These are phyloP conservation scores for Esox lucius DNA, from an alignment of 2,797 vertebrate species.

Conservation along the genomic window DNA sequence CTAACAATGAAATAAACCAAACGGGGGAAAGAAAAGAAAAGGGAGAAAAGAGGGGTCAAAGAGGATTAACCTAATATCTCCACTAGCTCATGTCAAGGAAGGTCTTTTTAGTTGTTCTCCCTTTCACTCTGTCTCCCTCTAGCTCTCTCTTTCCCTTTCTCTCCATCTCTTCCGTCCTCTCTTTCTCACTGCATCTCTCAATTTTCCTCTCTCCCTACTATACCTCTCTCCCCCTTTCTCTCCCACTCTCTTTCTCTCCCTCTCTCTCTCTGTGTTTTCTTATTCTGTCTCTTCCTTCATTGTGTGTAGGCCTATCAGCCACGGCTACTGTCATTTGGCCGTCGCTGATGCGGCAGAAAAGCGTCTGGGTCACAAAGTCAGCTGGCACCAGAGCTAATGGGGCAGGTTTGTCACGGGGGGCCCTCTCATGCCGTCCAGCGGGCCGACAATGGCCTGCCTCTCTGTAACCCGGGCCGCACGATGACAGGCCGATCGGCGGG, in stretches of 20 bases:
- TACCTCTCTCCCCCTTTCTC: not conserved
- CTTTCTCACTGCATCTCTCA: too few species aligned
- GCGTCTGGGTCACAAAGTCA: slow-evolving; percentile 83
- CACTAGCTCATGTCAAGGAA: slow-evolving; percentile 28
- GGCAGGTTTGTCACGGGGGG: slow-evolving; percentile 51
- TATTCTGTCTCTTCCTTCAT: slow-evolving; percentile 9
- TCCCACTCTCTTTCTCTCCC: slow-evolving; percentile 1
- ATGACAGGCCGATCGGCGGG: slow-evolving; percentile 78
- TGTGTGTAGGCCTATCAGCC: slow-evolving; percentile 21
- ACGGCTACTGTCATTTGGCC: slow-evolving; percentile 67
- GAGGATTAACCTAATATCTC: slow-evolving; percentile 14
- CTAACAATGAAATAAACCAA: not conserved
- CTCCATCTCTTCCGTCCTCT: not conserved
- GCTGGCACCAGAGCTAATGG: slow-evolving; percentile 81
- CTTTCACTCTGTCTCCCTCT: not conserved
- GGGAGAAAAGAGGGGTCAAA: not conserved
- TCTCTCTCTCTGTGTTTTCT: slow-evolving; percentile 23
- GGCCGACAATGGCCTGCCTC: slow-evolving; percentile 56
- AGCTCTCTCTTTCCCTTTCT: not conserved
- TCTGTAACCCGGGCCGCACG: slow-evolving; percentile 74
- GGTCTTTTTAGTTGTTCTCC: not conserved
- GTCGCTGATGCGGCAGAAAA: slow-evolving; percentile 74
- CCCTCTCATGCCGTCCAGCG: slow-evolving; percentile 43
- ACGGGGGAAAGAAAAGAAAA: slow-evolving; percentile 3
- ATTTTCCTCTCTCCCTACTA: too few species aligned